Conservation (phyloP, 2,888 invertebrate species). For the Eutolmus rufibarbis region DNA sequence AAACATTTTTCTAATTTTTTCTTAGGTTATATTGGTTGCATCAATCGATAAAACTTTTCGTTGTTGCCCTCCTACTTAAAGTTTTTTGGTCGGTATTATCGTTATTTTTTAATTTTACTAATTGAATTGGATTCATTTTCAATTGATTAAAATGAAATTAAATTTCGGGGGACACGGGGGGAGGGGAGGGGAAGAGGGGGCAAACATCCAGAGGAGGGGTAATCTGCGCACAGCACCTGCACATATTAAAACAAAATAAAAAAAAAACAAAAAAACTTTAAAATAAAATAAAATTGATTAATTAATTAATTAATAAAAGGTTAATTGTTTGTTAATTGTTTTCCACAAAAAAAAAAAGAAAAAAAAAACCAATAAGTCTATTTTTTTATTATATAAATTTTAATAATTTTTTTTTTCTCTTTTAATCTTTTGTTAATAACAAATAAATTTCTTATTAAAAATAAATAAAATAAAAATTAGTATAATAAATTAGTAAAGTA, state of each 20-base stretch:
- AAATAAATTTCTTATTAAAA: neutral
- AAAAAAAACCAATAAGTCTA: neutral
- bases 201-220: neutral
- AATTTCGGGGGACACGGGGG: too few relatives aligned
- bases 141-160: too few relatives aligned
- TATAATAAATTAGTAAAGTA: too few relatives aligned
- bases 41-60: constrained; percentile 61
- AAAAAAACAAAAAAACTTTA: neutral
- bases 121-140: neutral
- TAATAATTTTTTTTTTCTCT: neutral
- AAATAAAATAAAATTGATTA: too few relatives aligned
- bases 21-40: constrained; percentile 65
- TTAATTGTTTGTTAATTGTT: neutral
- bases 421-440: neutral
- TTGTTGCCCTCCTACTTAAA: constrained; percentile 52
- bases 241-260: neutral
- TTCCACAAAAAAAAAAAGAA: neutral
- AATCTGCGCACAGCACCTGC: neutral
- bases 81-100: constrained; percentile 52
- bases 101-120: constrained; percentile 47
- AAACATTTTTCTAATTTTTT: constrained; percentile 47
- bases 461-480: too few relatives aligned
- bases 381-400: neutral
- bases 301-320: neutral
- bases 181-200: neutral